These are phyloP conservation scores for Glyptemys insculpta DNA, from an alignment of 2,797 vertebrate species.

Conservation along the genomic window DNA sequence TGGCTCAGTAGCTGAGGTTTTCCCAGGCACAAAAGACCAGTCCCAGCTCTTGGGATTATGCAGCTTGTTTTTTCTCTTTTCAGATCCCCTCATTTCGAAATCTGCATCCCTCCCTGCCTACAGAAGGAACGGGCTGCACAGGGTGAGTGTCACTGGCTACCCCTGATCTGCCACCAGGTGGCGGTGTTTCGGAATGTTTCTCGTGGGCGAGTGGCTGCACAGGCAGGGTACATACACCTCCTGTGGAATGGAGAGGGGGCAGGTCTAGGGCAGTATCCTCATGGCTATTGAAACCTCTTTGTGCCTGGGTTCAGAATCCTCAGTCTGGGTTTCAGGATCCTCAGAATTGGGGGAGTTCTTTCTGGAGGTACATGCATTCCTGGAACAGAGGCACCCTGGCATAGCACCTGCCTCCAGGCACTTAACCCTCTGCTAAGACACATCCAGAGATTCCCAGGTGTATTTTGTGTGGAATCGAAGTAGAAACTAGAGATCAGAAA, in stretches of 20 bases:
- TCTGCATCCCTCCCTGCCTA: slow-evolving; percentile 94
- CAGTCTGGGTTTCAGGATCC: neutral
- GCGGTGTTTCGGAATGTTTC: neutral
- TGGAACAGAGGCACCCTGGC: neutral
- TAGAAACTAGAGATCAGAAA: neutral
- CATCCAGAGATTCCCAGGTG: neutral
- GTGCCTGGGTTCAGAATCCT: neutral
- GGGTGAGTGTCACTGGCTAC: slow-evolving; percentile 81
- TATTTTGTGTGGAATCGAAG: neutral
- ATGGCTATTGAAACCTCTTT: neutral
- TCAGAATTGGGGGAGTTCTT: neutral
- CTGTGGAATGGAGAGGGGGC: neutral
- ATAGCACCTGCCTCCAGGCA: neutral
- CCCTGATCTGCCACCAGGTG: neutral
- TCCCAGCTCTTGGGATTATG: neutral
- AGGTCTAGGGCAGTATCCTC: neutral
- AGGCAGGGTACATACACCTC: neutral
- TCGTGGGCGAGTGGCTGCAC: neutral
- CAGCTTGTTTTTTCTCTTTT: slow-evolving; percentile 51
- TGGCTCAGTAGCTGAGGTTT: neutral
- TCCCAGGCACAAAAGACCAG: neutral
- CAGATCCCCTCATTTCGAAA: slow-evolving; percentile 93
- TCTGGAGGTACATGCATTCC: neutral
- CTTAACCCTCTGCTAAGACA: neutral
- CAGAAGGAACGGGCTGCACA: slow-evolving; percentile 91